Evolutionary conservation across 2,797 vertebrate species (phyloP), one percentile per base, ranked within the genome.

Genomic region (Sarcoramphus papa): DNA sequence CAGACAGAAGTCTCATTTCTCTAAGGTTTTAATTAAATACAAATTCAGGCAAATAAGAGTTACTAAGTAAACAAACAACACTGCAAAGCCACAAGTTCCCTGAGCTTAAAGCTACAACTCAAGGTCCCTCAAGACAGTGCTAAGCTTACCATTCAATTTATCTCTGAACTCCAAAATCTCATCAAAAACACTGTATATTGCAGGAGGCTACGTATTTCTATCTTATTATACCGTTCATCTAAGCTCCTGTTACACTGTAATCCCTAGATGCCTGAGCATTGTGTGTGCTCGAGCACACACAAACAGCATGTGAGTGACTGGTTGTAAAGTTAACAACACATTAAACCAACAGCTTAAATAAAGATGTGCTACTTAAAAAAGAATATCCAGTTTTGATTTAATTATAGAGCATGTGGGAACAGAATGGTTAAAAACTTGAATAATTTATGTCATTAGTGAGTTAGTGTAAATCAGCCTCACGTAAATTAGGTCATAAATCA

Each of bases 11-110:
- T 43, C 40, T 84, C 33, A 78, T 82, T 82, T 91, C 50, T 91
- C 67, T 72, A 69, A 86, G 63, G 67, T 87, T 94, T 88, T 73
- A 88, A 94, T 94, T 85, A 89, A 93, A 75, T 60, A 70, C 30
- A 90, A 75, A 88, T 75, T 79, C 70, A 90, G 50, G 57, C 40
- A 95, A 92, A 56, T 64, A 67, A 25, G 37, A 50, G 50, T 82
- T 84, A 47, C 19, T 82, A 94, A 80, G 60, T 88, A 93, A 91
- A 93, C 43, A 92, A 90, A 89, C n/a, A 82, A 62, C 41, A 35
- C 15, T 75, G 45, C 37, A 78, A 77, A 90, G n/a, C 45, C 76
- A 40, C 37, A 65, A n/a, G 37, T 59, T 83, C 80, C 35, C 67
- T 19, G 19, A 83, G 51, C 80, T 57, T 27, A 76, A 92, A 90